These are phyloP conservation scores for Ptiloglossa arizonensis DNA, from an alignment of 1,140 invertebrate species.

Conservation along the genomic window DNA sequence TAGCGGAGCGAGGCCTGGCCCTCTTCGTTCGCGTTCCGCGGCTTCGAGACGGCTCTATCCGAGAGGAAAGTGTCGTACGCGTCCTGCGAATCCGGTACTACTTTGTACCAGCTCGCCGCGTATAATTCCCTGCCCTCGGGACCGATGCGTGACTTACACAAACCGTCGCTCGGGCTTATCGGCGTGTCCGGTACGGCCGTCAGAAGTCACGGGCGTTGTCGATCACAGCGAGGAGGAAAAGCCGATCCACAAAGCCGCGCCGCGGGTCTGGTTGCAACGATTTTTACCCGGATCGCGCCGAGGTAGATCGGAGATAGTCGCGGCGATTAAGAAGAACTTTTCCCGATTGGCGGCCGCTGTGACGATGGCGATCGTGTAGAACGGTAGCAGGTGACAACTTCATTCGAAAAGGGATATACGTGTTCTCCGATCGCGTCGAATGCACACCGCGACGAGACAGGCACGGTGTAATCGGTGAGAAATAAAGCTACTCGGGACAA, in stretches of 20 bases:
- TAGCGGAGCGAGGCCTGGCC: slow-evolving; percentile 42
- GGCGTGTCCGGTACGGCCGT: not conserved
- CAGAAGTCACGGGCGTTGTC: not conserved
- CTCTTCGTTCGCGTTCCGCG: slow-evolving; percentile 15
- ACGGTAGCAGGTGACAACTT: slow-evolving; percentile 31
- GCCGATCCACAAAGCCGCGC: not conserved
- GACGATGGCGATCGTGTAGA: not conserved
- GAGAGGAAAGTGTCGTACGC: slow-evolving; percentile 23
- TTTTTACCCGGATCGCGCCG: not conserved
- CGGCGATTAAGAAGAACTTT: slow-evolving; percentile 15
- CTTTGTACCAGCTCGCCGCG: no score
- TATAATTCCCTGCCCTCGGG: slow-evolving; percentile 16
- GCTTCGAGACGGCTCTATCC: slow-evolving; percentile 42
- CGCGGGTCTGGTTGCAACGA: slow-evolving; percentile 15
- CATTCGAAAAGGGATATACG: not conserved
- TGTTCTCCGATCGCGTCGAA: not conserved
- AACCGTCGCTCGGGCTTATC: not conserved
- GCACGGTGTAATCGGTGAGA: slow-evolving; percentile 23
- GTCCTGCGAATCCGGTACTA: not conserved
- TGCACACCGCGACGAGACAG: not conserved
- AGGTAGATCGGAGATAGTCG: not conserved
- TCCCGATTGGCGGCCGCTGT: not conserved
- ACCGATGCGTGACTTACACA: slow-evolving; percentile 27
- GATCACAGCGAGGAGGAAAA: not conserved
- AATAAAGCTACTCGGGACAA: slow-evolving; percentile 21